Conservation (phyloP, 35 echinoderm and acorn worm genomes). For the Stichopus chloronotus region DNA sequence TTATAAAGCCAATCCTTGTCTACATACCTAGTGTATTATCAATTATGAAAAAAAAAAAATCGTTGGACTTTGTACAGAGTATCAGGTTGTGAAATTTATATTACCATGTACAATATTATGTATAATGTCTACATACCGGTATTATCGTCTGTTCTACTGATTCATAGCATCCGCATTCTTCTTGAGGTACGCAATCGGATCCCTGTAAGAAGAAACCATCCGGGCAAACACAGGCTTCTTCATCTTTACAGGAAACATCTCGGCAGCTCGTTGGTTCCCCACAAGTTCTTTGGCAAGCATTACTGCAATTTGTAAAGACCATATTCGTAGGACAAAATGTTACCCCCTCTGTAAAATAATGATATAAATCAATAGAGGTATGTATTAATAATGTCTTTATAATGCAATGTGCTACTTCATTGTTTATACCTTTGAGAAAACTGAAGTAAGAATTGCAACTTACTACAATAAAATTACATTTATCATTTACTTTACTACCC, state of each 20-base stretch:
- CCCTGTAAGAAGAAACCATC: neutral
- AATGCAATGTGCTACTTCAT: no score
- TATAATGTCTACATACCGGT: neutral
- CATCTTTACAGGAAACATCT: neutral
- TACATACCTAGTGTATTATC: no score
- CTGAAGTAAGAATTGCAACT: no score
- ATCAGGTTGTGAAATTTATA: neutral
- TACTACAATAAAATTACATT: no score
- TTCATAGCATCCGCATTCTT: constrained; percentile 34
- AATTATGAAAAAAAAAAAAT: neutral
- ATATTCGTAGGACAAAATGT: no score
- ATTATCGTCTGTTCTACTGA: neutral
- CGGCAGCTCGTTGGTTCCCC: neutral
- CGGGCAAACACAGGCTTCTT: neutral
- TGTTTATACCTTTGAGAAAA: no score
- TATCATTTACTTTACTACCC: no score
- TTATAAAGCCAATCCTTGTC: no score
- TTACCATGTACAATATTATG: neutral
- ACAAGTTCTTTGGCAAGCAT: constrained; percentile 31
- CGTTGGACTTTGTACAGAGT: neutral
- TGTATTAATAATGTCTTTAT: no score
- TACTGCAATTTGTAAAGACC: neutral
- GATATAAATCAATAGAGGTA: no score
- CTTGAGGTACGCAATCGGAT: neutral
- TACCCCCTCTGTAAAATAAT: no score